Conservation (phyloP, 2,113 vertebrate species). For the Grus americana region DNA sequence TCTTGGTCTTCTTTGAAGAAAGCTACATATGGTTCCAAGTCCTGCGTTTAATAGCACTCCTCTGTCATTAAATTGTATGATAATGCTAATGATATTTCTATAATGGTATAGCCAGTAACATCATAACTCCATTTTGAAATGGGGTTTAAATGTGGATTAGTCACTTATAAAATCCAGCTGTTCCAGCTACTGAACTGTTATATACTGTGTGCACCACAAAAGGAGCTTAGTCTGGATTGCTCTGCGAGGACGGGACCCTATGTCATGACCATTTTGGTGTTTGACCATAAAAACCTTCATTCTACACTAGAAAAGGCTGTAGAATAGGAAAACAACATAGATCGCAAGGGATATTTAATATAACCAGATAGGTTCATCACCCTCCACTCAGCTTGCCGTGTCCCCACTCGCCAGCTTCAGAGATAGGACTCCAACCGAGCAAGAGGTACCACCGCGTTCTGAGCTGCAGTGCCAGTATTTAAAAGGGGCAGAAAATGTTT, state of each 20-base stretch:
- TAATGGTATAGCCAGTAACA: rapidly evolving
- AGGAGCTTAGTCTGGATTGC: neutral
- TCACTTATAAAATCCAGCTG: neutral
- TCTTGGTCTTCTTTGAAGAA: neutral
- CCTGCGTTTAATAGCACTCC: neutral
- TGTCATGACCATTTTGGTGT: neutral
- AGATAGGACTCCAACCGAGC: neutral
- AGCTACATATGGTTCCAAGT: neutral
- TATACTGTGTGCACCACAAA: neutral
- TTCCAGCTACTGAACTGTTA: neutral
- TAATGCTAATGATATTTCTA: neutral
- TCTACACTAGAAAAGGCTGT: neutral
- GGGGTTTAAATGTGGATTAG: neutral
- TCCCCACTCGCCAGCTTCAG: neutral
- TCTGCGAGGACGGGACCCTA: rapidly evolving
- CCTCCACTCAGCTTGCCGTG: neutral
- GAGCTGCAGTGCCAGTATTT: neutral
- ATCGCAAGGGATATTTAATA: neutral
- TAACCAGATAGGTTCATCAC: neutral
- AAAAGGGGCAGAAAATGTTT: neutral
- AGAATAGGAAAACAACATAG: neutral
- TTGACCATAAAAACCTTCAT: neutral
- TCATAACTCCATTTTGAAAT: neutral
- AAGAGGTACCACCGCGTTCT: neutral
- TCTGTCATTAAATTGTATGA: neutral